These are phyloP conservation scores for Oreonectes daqikongensis DNA, from an alignment of 2,797 vertebrate species.

Conservation along the genomic window DNA sequence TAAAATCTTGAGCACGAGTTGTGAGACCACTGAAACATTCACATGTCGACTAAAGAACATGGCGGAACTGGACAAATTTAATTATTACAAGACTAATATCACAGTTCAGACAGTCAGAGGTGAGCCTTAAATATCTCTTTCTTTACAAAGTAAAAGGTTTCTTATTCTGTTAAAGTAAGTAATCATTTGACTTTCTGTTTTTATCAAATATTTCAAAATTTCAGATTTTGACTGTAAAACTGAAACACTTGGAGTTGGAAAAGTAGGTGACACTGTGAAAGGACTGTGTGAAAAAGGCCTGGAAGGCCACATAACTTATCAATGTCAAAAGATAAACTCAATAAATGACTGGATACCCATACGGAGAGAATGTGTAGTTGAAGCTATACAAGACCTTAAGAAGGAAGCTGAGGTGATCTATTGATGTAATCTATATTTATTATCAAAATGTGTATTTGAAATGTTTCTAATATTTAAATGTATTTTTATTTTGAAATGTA, in stretches of 20 bases:
- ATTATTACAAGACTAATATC: conserved; percentile 5
- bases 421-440: background rate
- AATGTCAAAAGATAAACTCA: conserved; percentile 46
- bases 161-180: too few relatives aligned
- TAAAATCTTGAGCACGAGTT: rapidly evolving
- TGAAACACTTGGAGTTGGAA: conserved; percentile 53
- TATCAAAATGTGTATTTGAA: background rate
- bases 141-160: background rate
- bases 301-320: conserved; percentile 47
- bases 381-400: background rate
- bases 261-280: background rate
- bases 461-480: background rate
- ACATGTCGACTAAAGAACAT: conserved; percentile 53
- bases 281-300: conserved; percentile 50
- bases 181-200: too few relatives aligned
- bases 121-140: background rate
- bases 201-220: too few relatives aligned
- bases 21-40: background rate
- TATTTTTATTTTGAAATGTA: conserved; percentile 56
- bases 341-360: conserved; percentile 49
- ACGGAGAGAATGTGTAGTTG: conserved; percentile 61
- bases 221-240: conserved; percentile 40
- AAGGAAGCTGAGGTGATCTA: background rate
- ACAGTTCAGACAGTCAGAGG: background rate
- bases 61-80: rapidly evolving